Evolutionary conservation across 2,797 vertebrate genomes (phyloP).

Genomic region (Schizopygopsis malacanthus): DNA sequence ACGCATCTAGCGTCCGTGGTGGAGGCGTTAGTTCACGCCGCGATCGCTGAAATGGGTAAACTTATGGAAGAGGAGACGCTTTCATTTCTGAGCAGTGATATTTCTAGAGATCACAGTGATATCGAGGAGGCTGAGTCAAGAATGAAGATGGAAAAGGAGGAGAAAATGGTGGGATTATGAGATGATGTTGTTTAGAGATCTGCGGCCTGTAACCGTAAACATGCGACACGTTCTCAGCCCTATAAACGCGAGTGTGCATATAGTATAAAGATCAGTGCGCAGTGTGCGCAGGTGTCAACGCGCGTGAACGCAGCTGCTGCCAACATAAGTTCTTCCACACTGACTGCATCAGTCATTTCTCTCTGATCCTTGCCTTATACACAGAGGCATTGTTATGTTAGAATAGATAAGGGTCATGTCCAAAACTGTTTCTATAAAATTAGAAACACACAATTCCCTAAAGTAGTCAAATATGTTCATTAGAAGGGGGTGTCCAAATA

Average conservation of each 20-base stretch:
- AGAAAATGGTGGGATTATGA: slow-evolving; percentile 67
- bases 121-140: slow-evolving; percentile 21
- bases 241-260: not conserved
- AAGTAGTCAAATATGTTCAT: not conserved
- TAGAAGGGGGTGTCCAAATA: not conserved
- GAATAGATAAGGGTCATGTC: not conserved
- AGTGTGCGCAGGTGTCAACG: not conserved
- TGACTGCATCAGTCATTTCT: not conserved
- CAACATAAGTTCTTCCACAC: not conserved
- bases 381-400: not conserved
- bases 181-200: slow-evolving; percentile 20
- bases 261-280: slow-evolving; percentile 42
- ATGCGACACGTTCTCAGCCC: slow-evolving; percentile 11
- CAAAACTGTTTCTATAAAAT: not conserved
- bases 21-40: slow-evolving; percentile 75
- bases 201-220: slow-evolving; percentile 17
- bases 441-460: not conserved
- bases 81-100: slow-evolving; percentile 36
- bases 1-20: slow-evolving; percentile 74
- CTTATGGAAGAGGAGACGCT: slow-evolving; percentile 63
- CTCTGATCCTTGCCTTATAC: not conserved
- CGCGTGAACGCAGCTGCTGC: not conserved
- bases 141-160: slow-evolving; percentile 55
- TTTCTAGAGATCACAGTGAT: slow-evolving; percentile 4
- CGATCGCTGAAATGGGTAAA: slow-evolving; percentile 72